Base-by-base conservation (phyloP, 2,113 vertebrate species). In the Sylvilagus bachmani region DNA sequence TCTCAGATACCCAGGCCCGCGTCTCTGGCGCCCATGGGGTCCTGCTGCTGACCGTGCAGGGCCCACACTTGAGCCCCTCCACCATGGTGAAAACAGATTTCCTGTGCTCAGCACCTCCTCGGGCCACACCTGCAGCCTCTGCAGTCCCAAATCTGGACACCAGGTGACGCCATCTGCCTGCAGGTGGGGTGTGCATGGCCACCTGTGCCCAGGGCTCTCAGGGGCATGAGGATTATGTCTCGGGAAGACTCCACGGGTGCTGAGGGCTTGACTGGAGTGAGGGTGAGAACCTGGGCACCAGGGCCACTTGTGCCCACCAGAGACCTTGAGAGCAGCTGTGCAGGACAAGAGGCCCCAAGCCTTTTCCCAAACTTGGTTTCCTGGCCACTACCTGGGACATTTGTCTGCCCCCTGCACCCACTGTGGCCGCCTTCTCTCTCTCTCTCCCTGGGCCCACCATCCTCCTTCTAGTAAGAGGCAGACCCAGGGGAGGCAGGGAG, bases 161-260 rank as follows among this genome's bases (percentile, higher is more conserved):
- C 64, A 51, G 94, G 96, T 89, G 97, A 93, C 17, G 93, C 96
- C 91, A 9, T 4, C 17, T 7, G 70, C 36, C 62, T 70, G 22
- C 29, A 3, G 19, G 29, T 70, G 36, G 14, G 55, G 55, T 58
- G 55, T 19, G 55, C 55, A 19, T 58, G 55, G 55, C 55, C 55
- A 17, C 55, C 55, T 5, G 55, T 16, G 44, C 6, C 44, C 44
- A 44, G 44, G 44, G 44, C 44, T 44, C 44, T 44, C 53, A 5
- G 17, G 70, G 58, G 61, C 67, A 64, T n/a, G 2, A 64, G 33
- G 44, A 75, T 3, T 29, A 31, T 49, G 55, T 19, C 62, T 3
- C 33, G n/a, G 67, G 24, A 21, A 12, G 21, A 61, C 12, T 19
- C 8, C 19, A 22, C 3, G 10, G 19, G 19, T 9, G 71, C 66